These are phyloP conservation scores for Leptura quadrifasciata DNA, from an alignment of 2,888 invertebrate genomes.

Conservation along the genomic window DNA sequence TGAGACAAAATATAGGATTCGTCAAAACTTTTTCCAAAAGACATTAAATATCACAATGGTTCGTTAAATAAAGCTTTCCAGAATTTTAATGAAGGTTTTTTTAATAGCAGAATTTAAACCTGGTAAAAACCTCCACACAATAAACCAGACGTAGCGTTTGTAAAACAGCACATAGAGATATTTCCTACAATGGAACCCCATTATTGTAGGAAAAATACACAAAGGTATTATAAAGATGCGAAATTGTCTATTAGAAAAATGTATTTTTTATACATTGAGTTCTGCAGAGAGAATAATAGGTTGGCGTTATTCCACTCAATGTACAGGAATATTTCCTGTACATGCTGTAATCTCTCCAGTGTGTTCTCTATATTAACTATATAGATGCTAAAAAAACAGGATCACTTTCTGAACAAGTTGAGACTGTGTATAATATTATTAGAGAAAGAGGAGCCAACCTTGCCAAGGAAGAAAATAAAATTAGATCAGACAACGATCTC, in stretches of 20 bases:
- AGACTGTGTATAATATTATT: not conserved
- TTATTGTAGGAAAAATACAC: slow-evolving; percentile 42
- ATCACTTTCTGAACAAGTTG: slow-evolving; percentile 4
- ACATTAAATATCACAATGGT: slow-evolving; percentile 32
- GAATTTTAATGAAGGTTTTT: slow-evolving; percentile 8
- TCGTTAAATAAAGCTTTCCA: slow-evolving; percentile 36
- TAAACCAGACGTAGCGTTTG: slow-evolving; percentile 34
- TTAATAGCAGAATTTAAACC: not conserved
- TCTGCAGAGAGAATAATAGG: slow-evolving; percentile 40
- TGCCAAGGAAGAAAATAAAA: not conserved
- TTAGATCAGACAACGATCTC: not conserved
- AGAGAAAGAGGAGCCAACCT: not conserved
- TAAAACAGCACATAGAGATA: slow-evolving; percentile 37
- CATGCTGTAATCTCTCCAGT: slow-evolving; percentile 10
- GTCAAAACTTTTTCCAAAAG: slow-evolving; percentile 5
- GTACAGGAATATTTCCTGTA: slow-evolving; percentile 30
- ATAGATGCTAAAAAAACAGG: slow-evolving; percentile 16
- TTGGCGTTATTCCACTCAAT: slow-evolving; percentile 16
- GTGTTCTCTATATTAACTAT: slow-evolving; percentile 11
- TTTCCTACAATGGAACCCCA: slow-evolving; percentile 41
- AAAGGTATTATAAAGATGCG: slow-evolving; percentile 52
- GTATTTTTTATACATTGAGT: slow-evolving; percentile 52
- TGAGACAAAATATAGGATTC: not conserved
- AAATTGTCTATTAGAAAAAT: slow-evolving; percentile 54
- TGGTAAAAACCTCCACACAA: slow-evolving; percentile 33